phyloP scores from a whole-genome alignment of 2,797 vertebrate species.

The Distichodus sexfasciatus region DNA sequence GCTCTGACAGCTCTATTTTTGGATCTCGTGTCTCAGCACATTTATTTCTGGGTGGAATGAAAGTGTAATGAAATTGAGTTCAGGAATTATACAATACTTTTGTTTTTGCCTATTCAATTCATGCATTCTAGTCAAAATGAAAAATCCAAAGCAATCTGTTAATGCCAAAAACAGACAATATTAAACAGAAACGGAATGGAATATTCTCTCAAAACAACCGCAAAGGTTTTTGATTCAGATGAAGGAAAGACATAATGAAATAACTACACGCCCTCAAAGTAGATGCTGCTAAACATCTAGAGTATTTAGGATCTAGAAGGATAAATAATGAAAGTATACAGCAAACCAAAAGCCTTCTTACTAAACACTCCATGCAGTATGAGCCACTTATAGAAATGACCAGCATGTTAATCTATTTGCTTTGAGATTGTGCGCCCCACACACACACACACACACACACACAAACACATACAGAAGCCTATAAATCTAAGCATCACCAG shows the following conservation, averaged over 20 bases:
- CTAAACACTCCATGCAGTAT: neutral
- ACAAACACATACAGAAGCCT: too few relatives aligned
- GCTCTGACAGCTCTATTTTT: conserved; percentile 41
- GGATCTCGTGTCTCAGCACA: conserved; percentile 45
- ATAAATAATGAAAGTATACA: neutral
- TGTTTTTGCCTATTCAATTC: neutral
- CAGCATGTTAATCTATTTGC: neutral
- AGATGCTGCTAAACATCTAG: too few relatives aligned
- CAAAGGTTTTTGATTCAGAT: too few relatives aligned
- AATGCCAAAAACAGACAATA: too few relatives aligned
- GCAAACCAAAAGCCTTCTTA: neutral
- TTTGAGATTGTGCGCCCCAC: too few relatives aligned
- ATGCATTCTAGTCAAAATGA: too few relatives aligned
- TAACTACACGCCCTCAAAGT: too few relatives aligned
- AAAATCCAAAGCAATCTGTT: too few relatives aligned
- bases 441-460: neutral
- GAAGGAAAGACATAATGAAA: too few relatives aligned
- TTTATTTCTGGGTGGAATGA: conserved; percentile 26
- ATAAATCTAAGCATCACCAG: neutral
- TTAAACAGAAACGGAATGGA: too few relatives aligned
- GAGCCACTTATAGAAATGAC: neutral
- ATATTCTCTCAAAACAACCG: too few relatives aligned
- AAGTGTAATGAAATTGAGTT: conserved; percentile 34
- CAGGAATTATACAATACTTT: neutral
- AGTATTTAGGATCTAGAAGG: neutral